Conservation (phyloP, 2,888 invertebrate species). For the Aradus depressus region DNA sequence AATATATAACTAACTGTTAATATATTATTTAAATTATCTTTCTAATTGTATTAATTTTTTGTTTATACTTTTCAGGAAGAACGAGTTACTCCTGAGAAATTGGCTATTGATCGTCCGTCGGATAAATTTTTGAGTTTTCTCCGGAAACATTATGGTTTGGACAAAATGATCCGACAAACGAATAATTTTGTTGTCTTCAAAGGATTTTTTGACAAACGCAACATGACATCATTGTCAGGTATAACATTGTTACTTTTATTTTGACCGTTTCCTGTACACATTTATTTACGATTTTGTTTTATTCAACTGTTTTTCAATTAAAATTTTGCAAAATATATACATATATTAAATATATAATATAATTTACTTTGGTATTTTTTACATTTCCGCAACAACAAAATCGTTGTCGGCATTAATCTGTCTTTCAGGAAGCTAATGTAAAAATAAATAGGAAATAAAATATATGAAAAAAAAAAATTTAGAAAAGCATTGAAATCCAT, state of each 20-base stretch:
- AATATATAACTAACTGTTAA: not conserved
- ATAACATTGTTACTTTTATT: not conserved
- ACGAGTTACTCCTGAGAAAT: conserved; percentile 51
- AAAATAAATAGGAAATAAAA: too few species aligned
- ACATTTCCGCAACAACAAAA: too few species aligned
- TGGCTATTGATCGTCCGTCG: conserved; percentile 90
- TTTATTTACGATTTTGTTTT: not conserved
- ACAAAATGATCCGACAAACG: conserved; percentile 61
- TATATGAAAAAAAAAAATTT: not conserved
- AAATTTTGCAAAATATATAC: not conserved
- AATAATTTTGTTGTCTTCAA: conserved; percentile 81
- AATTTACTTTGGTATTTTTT: too few species aligned
- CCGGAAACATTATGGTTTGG: conserved; percentile 63
- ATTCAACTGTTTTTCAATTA: not conserved
- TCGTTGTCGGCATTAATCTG: too few species aligned
- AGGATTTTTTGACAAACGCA: conserved; percentile 53
- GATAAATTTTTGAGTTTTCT: conserved; percentile 78
- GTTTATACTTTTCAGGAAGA: conserved; percentile 48
- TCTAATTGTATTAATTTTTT: conserved; percentile 8
- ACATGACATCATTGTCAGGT: conserved; percentile 5
- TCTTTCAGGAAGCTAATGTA: too few species aligned
- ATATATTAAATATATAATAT: too few species aligned
- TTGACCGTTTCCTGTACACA: not conserved
- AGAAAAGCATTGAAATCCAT: too few species aligned
- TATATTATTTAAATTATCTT: not conserved